These are phyloP conservation scores for Pristionchus entomophagus DNA, from an alignment of 2,888 invertebrate genomes.

Conservation along the genomic window DNA sequence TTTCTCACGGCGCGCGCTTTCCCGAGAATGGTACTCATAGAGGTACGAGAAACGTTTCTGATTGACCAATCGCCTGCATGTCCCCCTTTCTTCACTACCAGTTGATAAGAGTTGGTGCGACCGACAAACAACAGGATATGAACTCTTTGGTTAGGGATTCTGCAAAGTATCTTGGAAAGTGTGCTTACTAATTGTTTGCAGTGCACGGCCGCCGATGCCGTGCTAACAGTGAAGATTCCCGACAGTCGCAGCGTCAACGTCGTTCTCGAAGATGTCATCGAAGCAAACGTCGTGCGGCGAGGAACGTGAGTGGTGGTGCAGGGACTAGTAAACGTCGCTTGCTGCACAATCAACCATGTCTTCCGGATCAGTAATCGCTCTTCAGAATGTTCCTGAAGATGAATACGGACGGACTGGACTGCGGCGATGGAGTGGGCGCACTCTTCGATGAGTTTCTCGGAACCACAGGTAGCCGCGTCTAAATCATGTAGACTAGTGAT, in stretches of 20 bases:
- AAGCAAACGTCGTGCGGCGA: conserved; percentile 51
- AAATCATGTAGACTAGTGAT: too few species aligned
- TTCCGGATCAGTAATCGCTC: neutral
- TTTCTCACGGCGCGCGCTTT: conserved; percentile 57
- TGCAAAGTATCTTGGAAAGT: too few species aligned
- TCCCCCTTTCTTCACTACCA: neutral
- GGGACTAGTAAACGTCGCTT: neutral
- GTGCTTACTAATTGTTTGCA: neutral
- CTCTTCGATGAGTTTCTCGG: conserved; percentile 61
- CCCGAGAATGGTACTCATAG: conserved; percentile 60
- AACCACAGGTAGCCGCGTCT: conserved; percentile 53
- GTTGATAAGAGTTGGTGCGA: too few species aligned
- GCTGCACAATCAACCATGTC: neutral
- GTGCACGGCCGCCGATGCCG: conserved; percentile 51
- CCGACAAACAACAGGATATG: too few species aligned
- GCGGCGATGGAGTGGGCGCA: conserved; percentile 65
- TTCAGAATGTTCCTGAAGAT: conserved; percentile 18
- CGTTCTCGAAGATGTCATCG: conserved; percentile 52
- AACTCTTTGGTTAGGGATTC: too few species aligned
- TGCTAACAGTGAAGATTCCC: conserved; percentile 51
- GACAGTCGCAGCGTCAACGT: conserved; percentile 48
- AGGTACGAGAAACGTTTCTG: conserved; percentile 44
- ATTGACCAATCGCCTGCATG: too few species aligned
- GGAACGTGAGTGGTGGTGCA: conserved; percentile 53
- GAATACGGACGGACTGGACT: conserved; percentile 70